Base-by-base conservation (phyloP, 1,140 invertebrate genomes). In the Eupeodes corollae region DNA sequence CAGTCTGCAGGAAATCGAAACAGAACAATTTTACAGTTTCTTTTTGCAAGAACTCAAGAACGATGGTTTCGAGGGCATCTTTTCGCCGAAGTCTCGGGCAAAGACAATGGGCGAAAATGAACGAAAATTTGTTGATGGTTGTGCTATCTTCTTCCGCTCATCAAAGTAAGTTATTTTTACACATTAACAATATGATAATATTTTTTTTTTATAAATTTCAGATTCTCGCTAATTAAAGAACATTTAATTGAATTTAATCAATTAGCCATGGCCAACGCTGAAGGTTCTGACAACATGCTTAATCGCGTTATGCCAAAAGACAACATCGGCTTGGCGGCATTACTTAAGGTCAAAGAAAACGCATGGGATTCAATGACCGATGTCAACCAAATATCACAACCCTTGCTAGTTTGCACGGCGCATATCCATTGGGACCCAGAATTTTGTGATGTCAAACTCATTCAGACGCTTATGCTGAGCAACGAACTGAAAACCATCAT, bases 391-490 rank as follows among this genome's bases (percentile, higher is more conserved):
- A 72, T 85, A 49, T 80, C 83, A 52, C 91, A 93, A 64, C 87
- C 88, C 19, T 74, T 98, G 48, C 74, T 98, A 47, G 92, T 99
- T 26, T 96, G 93, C 64, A 98, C 94, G 5, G 94, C 95, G 32
- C 97, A 99, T 72, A 95, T 99, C 50, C 95, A 99, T 72, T 99
- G 96, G 97, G 96, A 99, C 77, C 97, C 97, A 2, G 95, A 99
- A 73, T 99, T 88, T 69, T 98, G 93, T 63, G 97, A 99, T 72
- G 97, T 99, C n/a, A 99, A 99, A 73, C 76, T 99, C 1, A 98
- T 99, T 52, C 97, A 99, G 71, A 97, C 91, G 18, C 98, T 99
- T 90, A 98, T 99, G 94, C 73, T 99, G 50, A 89, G 92, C 72
- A 88, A 93, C 67, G 95, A 98, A 71, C 70, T 91, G 48, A 80